These are phyloP conservation scores for Clostera curtula DNA, from an alignment of 2,888 invertebrate genomes.

Conservation along the genomic window DNA sequence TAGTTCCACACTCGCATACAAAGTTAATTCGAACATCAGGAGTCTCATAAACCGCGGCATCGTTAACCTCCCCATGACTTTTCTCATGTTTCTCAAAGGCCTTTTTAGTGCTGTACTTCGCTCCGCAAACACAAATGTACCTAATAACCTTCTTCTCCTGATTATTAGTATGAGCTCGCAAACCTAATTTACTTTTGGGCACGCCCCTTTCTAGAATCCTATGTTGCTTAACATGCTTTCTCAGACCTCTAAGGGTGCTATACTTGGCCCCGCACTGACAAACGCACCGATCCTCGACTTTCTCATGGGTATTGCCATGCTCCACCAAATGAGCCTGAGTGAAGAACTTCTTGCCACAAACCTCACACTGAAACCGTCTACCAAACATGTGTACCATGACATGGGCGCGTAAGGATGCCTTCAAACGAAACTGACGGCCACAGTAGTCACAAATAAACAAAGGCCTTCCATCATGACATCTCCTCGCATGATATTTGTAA, in stretches of 20 bases:
- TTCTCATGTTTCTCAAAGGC: no score
- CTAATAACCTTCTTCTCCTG: no score
- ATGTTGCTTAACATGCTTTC: constrained; percentile 31
- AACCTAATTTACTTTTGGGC: no score
- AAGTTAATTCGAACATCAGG: no score
- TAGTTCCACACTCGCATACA: no score
- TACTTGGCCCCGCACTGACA: constrained; percentile 35
- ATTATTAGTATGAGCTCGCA: no score
- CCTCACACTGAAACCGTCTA: constrained; percentile 28
- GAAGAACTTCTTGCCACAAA: constrained; percentile 36
- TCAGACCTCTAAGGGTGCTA: constrained; percentile 33
- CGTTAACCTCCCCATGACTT: no score
- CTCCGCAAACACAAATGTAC: no score
- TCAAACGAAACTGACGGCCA: no score
- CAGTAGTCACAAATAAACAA: constrained; percentile 41
- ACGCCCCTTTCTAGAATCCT: constrained; percentile 3
- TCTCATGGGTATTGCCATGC: constrained; percentile 35
- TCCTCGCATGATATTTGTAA: constrained; percentile 24
- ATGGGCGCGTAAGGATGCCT: no score
- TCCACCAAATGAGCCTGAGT: constrained; percentile 30
- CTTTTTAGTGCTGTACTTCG: no score
- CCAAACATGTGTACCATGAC: constrained; percentile 25
- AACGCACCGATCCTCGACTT: constrained; percentile 28
- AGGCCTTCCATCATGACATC: constrained; percentile 11
- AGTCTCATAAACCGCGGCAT: no score